Evolutionary conservation across 2,888 invertebrate genomes (phyloP).

Genomic region (Synergus gifuensis): DNA sequence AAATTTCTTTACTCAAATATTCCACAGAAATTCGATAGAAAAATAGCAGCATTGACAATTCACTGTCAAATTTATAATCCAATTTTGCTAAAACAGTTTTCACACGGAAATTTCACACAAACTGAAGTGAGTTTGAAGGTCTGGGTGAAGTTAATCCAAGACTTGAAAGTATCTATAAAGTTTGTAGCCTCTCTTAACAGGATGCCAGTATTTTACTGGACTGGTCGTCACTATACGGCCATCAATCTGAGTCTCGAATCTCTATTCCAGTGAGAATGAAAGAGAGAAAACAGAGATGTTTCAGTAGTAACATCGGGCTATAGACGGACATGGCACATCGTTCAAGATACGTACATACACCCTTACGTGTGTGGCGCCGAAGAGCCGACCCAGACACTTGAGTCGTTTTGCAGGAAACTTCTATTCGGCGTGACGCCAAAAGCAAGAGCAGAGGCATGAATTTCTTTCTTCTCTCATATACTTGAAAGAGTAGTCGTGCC

Average conservation of each 20-base stretch:
- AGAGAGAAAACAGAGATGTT: neutral
- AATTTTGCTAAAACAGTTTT: neutral
- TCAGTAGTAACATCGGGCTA: neutral
- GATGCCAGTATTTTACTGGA: neutral
- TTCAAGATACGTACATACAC: neutral
- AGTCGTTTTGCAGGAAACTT: conserved; percentile 10
- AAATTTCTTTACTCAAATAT: neutral
- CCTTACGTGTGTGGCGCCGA: conserved; percentile 1
- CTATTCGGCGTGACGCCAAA: conserved; percentile 32
- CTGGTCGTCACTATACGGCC: neutral
- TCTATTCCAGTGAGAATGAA: neutral
- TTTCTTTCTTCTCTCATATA: conserved; percentile 2
- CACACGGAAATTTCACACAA: neutral
- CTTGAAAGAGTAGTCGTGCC: conserved; percentile 4
- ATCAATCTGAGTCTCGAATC: neutral
- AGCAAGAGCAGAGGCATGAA: conserved; percentile 4
- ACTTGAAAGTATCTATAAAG: neutral
- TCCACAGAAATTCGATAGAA: neutral
- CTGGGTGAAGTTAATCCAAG: neutral
- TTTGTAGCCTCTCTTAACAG: neutral
- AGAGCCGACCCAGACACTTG: neutral
- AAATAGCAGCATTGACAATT: neutral
- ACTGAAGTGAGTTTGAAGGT: neutral
- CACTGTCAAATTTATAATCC: neutral
- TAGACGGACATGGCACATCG: neutral